Conservation (phyloP, 2,113 vertebrate species). For the Peucedramus taeniatus region DNA sequence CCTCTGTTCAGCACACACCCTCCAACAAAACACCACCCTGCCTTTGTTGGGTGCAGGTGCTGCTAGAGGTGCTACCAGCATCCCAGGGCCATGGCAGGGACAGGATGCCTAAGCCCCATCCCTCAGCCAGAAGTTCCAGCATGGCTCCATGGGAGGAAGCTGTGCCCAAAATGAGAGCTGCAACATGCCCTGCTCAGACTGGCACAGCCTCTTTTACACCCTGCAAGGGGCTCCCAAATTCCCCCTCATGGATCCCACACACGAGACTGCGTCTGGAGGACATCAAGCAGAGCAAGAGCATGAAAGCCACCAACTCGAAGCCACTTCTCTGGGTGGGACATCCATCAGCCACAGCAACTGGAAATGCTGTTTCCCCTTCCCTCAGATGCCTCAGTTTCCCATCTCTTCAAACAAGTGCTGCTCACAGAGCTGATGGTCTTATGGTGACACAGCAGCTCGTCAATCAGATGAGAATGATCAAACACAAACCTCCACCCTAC, state of each 20-base stretch:
- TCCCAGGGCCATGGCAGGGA: neutral
- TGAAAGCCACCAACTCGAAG: neutral
- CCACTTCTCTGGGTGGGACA: neutral
- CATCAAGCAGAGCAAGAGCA: neutral
- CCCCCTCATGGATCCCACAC: rapidly evolving
- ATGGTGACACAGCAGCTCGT: neutral
- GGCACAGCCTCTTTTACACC: neutral
- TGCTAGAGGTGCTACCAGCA: neutral
- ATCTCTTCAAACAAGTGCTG: rapidly evolving
- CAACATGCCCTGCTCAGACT: neutral
- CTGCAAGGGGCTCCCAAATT: neutral
- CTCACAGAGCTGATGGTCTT: neutral
- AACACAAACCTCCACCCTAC: neutral
- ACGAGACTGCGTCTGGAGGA: neutral
- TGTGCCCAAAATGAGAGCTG: neutral
- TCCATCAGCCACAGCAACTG: neutral
- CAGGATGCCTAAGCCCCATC: neutral
- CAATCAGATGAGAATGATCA: neutral
- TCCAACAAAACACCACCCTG: neutral
- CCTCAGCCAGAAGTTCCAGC: neutral
- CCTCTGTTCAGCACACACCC: neutral
- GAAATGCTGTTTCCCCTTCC: neutral
- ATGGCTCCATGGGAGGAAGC: rapidly evolving
- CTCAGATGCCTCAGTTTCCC: rapidly evolving
- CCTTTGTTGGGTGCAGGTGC: neutral